These are phyloP conservation scores for Chironomus tentans DNA, from an alignment of 2,888 invertebrate genomes.

Conservation along the genomic window DNA sequence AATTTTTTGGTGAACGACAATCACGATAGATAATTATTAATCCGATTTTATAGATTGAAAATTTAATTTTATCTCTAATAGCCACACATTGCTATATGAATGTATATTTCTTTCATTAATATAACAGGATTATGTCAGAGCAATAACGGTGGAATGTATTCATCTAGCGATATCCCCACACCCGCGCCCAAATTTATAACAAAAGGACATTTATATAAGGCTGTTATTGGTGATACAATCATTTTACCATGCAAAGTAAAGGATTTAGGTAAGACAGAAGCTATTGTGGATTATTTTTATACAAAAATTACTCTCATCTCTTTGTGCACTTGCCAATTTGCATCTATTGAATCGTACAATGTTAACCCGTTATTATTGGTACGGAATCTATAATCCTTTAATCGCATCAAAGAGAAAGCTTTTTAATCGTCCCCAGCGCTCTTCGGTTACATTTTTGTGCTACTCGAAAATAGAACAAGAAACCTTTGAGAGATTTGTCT, in stretches of 20 bases:
- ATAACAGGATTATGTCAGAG: constrained; percentile 26
- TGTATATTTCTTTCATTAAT: background rate
- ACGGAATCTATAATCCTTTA: too few relatives aligned
- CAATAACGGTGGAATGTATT: background rate
- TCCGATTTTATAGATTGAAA: background rate
- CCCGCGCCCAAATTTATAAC: constrained; percentile 61
- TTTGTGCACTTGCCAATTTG: too few relatives aligned
- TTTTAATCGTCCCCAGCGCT: too few relatives aligned
- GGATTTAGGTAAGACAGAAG: constrained; percentile 51
- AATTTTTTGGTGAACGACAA: background rate
- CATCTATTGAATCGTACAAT: too few relatives aligned
- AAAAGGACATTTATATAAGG: constrained; percentile 64
- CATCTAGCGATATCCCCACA: constrained; percentile 29
- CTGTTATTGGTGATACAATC: constrained; percentile 68
- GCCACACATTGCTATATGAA: background rate
- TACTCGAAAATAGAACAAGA: too few relatives aligned
- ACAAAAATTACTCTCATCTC: too few relatives aligned
- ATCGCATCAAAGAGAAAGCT: too few relatives aligned
- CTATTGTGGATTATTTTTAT: too few relatives aligned
- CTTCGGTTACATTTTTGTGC: too few relatives aligned
- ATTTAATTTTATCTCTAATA: constrained; percentile 2
- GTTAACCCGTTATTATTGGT: too few relatives aligned
- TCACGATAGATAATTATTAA: constrained; percentile 12
- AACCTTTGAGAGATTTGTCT: too few relatives aligned
- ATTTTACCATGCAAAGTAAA: constrained; percentile 71